Percentiles rank a stretch among this genome's conserved stretches.
Evolutionary conservation across 2,113 vertebrate species (phyloP).

Genomic region (Pomatostomus ruficeps): DNA sequence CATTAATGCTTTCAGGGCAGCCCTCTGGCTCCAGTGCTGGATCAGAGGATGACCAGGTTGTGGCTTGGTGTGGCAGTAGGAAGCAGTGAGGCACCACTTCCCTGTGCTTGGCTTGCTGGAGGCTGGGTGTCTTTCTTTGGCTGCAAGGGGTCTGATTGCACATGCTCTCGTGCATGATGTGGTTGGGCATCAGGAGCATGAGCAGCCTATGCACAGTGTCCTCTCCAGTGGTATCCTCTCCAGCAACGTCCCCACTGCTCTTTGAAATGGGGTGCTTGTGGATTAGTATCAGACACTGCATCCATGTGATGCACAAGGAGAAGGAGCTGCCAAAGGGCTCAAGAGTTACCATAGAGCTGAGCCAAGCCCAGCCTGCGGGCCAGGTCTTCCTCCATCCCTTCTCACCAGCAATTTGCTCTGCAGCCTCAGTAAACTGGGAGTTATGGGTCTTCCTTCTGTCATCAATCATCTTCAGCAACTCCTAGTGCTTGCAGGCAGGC

Average conservation of each 20-base stretch:
- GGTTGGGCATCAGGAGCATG: not conserved
- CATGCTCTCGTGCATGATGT: not conserved
- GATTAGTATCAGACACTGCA: not conserved
- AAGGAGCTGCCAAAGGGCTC: not conserved
- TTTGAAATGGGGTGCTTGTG: not conserved
- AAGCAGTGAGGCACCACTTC: not conserved
- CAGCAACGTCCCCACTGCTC: not conserved
- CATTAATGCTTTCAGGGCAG: constrained; percentile 42
- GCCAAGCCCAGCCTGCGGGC: not conserved
- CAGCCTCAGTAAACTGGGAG: not conserved
- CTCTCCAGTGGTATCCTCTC: not conserved
- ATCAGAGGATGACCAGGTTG: not conserved
- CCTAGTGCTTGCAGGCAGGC: not conserved
- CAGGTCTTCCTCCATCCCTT: not conserved
- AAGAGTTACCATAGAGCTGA: not conserved
- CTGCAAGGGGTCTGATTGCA: not conserved
- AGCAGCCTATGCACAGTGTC: not conserved
- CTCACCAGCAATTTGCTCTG: not conserved
- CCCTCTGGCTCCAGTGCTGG: not conserved
- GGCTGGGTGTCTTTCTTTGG: not conserved
- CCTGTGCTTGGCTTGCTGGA: not conserved
- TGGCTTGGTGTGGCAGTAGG: not conserved
- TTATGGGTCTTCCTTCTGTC: not conserved
- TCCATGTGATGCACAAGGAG: not conserved
- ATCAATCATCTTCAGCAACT: fast-evolving